Evolutionary conservation across 2,797 vertebrate genomes (phyloP).

Genomic region (Spondyliosoma cantharus): DNA sequence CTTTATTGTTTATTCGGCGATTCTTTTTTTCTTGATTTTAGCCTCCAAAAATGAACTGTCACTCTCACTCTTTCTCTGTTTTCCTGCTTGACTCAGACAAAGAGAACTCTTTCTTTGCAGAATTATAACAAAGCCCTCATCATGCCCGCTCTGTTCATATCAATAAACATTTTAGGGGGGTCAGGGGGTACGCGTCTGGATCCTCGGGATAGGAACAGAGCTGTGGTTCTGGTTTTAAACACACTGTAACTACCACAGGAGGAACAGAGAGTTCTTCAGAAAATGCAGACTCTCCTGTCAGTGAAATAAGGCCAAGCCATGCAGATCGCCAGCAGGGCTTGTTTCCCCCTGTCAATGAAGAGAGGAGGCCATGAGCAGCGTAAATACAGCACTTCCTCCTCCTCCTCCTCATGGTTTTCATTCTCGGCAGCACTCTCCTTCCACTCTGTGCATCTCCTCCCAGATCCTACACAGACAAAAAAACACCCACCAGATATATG

Average conservation of each 20-base stretch:
- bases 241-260: conserved; percentile 58
- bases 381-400: conserved; percentile 81
- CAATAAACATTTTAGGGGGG: conserved; percentile 48
- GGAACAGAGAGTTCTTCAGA: conserved; percentile 57
- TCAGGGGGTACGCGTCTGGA: conserved; percentile 51
- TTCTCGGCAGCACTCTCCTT: conserved; percentile 65
- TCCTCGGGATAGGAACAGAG: conserved; percentile 60
- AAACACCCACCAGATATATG: conserved; percentile 32
- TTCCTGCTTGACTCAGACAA: background rate
- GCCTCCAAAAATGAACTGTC: background rate
- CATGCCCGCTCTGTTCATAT: conserved; percentile 35
- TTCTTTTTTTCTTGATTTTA: conserved; percentile 13
- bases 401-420: conserved; percentile 76
- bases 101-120: conserved; percentile 8
- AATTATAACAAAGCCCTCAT: conserved; percentile 24
- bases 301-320: conserved; percentile 66
- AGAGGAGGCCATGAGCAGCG: conserved; percentile 72
- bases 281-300: conserved; percentile 64
- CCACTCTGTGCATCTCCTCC: conserved; percentile 48
- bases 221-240: conserved; percentile 73
- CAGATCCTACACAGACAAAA: conserved; percentile 49
- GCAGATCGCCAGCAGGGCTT: conserved; percentile 73
- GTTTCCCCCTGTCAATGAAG: conserved; percentile 75
- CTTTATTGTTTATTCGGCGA: conserved; percentile 7
- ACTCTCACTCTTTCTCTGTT: background rate